These are phyloP conservation scores for Itoplectis maculator DNA, from an alignment of 2,888 invertebrate genomes.

Conservation along the genomic window DNA sequence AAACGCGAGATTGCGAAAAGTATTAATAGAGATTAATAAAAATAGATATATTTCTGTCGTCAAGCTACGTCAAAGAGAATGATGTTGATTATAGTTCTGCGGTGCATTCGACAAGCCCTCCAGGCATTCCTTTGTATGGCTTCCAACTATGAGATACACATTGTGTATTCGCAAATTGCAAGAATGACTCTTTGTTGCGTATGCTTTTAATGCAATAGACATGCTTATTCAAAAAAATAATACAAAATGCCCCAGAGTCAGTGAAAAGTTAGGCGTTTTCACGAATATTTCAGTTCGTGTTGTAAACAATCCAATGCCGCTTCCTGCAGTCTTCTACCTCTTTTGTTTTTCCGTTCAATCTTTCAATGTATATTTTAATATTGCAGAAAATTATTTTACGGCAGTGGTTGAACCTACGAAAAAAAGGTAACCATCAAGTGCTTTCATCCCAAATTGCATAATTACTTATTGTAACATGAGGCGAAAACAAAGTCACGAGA, in stretches of 20 bases:
- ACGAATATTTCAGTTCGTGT: too few species aligned
- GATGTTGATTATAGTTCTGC: not conserved
- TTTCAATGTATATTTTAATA: not conserved
- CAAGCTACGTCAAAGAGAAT: not conserved
- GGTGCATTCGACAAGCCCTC: not conserved
- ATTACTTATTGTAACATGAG: constrained; percentile 14
- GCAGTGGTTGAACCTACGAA: not conserved
- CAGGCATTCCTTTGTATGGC: not conserved
- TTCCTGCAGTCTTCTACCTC: not conserved
- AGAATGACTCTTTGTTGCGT: too few species aligned
- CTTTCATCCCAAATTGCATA: constrained; percentile 13
- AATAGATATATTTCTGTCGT: not conserved
- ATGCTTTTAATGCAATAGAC: too few species aligned
- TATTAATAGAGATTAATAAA: not conserved
- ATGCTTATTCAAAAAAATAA: too few species aligned
- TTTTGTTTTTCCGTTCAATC: not conserved
- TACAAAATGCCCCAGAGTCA: too few species aligned
- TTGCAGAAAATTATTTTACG: not conserved
- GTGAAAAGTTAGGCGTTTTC: too few species aligned
- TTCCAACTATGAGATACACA: too few species aligned
- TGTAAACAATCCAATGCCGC: not conserved
- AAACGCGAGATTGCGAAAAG: not conserved
- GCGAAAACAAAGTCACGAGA: not conserved
- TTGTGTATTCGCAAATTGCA: too few species aligned
- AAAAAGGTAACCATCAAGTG: not conserved